phyloP scores from a whole-genome alignment of 2,797 vertebrate genomes.

The Amblyopsis hoosieri region DNA sequence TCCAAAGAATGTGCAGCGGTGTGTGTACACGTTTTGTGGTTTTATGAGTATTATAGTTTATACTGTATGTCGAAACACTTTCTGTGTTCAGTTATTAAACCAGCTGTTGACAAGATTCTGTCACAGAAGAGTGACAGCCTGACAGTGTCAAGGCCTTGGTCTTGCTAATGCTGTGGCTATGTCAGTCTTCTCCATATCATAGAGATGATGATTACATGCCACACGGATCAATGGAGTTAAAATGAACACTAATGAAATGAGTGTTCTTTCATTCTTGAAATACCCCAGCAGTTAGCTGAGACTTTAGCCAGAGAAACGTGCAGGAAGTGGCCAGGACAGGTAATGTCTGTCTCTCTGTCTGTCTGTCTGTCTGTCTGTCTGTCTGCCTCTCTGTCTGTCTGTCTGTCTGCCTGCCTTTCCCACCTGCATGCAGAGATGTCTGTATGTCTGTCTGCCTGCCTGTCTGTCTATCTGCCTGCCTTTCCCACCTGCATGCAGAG shows the following conservation, averaged over 20 bases:
- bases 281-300: too few species aligned
- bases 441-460: too few species aligned
- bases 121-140: neutral
- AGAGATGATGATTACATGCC: slow-evolving; percentile 10
- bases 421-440: neutral
- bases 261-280: slow-evolving; percentile 4
- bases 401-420: neutral
- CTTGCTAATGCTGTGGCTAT: neutral
- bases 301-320: too few species aligned
- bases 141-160: slow-evolving; percentile 3
- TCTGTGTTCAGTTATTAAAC: slow-evolving; percentile 5
- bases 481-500: neutral
- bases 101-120: neutral
- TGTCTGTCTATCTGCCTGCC: neutral
- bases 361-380: neutral
- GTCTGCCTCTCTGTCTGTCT: too few species aligned
- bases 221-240: slow-evolving; percentile 20
- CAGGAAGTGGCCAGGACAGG: too few species aligned
- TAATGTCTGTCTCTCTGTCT: slow-evolving; percentile 1
- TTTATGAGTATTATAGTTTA: neutral
- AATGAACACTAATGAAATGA: slow-evolving; percentile 7
- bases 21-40: neutral
- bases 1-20: slow-evolving; percentile 17
- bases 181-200: slow-evolving; percentile 28
- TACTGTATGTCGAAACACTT: neutral